Evolutionary conservation across 2,888 invertebrate genomes (phyloP).

Genomic region (Aproaerema taeniolella): DNA sequence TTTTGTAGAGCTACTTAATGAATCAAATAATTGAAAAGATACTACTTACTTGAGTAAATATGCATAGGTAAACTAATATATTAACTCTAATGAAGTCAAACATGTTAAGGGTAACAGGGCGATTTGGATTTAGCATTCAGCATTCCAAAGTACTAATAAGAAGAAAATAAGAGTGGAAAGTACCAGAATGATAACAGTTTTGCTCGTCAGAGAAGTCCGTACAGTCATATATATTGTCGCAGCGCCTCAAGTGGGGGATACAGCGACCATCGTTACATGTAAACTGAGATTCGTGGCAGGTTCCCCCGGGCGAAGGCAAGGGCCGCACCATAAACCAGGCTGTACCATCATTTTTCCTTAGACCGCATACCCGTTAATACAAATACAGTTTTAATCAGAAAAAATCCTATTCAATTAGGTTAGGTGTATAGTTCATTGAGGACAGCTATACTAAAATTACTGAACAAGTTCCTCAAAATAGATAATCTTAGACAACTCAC

Average conservation of each 20-base stretch:
- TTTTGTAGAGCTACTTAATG: too few relatives aligned
- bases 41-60: too few relatives aligned
- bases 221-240: conserved; percentile 95
- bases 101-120: background rate
- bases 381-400: too few relatives aligned
- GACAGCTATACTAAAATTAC: too few relatives aligned
- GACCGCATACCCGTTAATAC: conserved; percentile 5
- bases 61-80: too few relatives aligned
- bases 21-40: too few relatives aligned
- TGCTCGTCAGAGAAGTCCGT: conserved; percentile 94
- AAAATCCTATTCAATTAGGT: too few relatives aligned
- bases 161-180: conserved; percentile 15
- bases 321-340: conserved; percentile 55
- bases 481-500: too few relatives aligned
- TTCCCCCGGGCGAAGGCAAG: conserved; percentile 51
- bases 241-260: conserved; percentile 85
- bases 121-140: conserved; percentile 33
- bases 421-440: too few relatives aligned
- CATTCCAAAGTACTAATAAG: conserved; percentile 33
- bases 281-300: conserved; percentile 83
- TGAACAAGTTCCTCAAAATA: too few relatives aligned
- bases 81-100: too few relatives aligned
- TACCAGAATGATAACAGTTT: conserved; percentile 83
- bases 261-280: conserved; percentile 86
- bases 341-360: conserved; percentile 40